Conservation (phyloP, 2,797 vertebrate species). For the Tokudaia muenninki region DNA sequence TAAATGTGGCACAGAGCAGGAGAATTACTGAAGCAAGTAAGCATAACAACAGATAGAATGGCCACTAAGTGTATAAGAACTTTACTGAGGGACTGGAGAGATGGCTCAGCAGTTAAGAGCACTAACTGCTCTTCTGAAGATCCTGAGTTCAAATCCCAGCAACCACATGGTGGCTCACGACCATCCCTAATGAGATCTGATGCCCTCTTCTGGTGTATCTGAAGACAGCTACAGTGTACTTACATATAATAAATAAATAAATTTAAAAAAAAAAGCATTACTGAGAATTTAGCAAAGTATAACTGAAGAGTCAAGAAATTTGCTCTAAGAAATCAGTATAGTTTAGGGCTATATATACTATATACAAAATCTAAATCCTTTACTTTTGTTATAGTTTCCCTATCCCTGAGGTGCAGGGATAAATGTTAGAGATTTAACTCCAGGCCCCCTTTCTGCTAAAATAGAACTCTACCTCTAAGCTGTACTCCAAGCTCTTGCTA, state of each 20-base stretch:
- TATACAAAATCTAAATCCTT: not conserved
- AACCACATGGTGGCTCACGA: no score
- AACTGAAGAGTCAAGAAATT: not conserved
- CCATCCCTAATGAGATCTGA: no score
- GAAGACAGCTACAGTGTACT: no score
- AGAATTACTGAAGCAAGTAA: not conserved
- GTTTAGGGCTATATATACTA: not conserved
- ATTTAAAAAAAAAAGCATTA: not conserved
- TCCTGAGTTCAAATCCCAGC: no score
- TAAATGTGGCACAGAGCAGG: not conserved
- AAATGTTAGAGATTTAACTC: not conserved
- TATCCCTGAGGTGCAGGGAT: not conserved
- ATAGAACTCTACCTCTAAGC: no score
- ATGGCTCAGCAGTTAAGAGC: no score
- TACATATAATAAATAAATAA: no score
- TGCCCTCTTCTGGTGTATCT: no score
- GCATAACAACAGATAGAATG: not conserved
- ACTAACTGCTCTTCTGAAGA: no score
- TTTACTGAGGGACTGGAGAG: no score
- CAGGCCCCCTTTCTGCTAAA: no score
- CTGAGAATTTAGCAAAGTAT: not conserved
- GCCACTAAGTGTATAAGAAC: not conserved
- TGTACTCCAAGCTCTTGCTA: not conserved
- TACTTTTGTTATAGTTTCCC: not conserved
- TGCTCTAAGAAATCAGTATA: not conserved